Conservation (phyloP, 2,113 vertebrate species). For the Chlorodrepanis virens region DNA sequence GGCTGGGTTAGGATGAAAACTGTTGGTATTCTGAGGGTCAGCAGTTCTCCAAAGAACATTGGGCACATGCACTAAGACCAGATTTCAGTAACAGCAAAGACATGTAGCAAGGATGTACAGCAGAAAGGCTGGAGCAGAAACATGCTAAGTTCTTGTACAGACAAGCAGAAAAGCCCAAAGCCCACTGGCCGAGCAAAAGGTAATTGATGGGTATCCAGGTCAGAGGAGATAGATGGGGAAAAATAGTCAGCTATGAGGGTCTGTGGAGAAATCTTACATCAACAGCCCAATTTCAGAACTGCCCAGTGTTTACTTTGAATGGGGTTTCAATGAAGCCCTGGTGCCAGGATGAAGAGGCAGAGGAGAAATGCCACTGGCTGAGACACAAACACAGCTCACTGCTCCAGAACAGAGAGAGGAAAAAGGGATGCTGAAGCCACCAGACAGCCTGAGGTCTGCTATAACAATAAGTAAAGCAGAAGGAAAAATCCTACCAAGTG, state of each 20-base stretch:
- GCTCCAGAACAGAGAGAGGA: not conserved
- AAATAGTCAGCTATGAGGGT: not conserved
- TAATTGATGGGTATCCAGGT: not conserved
- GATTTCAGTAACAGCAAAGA: not conserved
- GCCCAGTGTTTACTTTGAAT: not conserved
- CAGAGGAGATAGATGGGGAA: not conserved
- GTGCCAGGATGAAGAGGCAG: not conserved
- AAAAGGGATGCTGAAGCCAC: not conserved
- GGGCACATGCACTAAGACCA: not conserved
- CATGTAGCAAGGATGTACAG: not conserved
- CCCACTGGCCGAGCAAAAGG: not conserved
- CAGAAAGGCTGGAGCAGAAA: not conserved
- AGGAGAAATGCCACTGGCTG: not conserved
- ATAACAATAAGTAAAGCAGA: not conserved
- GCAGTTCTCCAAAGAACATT: not conserved
- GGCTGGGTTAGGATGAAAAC: not conserved
- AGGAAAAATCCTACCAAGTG: not conserved
- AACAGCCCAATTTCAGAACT: not conserved
- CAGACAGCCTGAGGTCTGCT: fast-evolving
- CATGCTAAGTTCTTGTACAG: not conserved
- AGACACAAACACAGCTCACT: not conserved
- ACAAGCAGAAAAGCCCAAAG: not conserved
- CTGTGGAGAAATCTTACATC: not conserved
- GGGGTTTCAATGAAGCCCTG: not conserved
- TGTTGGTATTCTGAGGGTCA: not conserved